Evolutionary conservation across 2,113 vertebrate species (phyloP), one percentile per base, ranked within the genome.

Genomic region (Cairina moschata): DNA sequence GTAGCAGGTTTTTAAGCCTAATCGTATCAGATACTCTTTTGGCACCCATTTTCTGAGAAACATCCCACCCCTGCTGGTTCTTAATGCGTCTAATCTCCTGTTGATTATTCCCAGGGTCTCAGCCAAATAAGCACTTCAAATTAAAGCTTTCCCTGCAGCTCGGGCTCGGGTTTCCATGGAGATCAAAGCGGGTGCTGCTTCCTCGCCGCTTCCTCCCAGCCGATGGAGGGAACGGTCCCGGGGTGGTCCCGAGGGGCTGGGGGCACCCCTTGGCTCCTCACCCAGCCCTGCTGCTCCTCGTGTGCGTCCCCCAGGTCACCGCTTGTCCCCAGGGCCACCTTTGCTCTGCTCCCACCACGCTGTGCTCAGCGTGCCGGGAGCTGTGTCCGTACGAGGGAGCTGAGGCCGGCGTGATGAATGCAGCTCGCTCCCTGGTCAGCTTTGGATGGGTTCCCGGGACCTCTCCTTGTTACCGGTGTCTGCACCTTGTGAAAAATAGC

Each of bases 21-120:
- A 92, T 96, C 59, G 68, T 94, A 68, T 96, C 95, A 76, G 84
- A 81, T 81, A 52, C 93, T 96, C 86, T 93, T 95, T 93, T 91
- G 97, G 86, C 81, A 71, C 93, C 97, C 67, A 28, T 94, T 97
- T 96, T 90, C 68, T 2, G 91, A 74, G 83, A 56, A 6, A 31
- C 71, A 80, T 83, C 13, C 58, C 81, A 50, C 78, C 91, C 97
- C 97, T 68, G 97, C 97, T 97, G 97, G 91, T 91, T 91, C 91
- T 94, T 98, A 97, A 97, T 97, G 97, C 91, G 94, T 97, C 96
- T 98, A 96, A 98, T 98, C 97, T 97, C 97, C 96, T 95, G 96
- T 95, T 97, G 96, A 97, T 97, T 74, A 95, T 97, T 98, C 97
- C 97, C 94, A 97, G 98, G 97, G 96, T 93, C 95, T 81, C 96